Percentiles rank a stretch among this genome's conserved stretches.
These are phyloP conservation scores for Lepilemur ruficaudatus DNA, from an alignment of 2,797 vertebrate genomes.

Conservation along the genomic window DNA sequence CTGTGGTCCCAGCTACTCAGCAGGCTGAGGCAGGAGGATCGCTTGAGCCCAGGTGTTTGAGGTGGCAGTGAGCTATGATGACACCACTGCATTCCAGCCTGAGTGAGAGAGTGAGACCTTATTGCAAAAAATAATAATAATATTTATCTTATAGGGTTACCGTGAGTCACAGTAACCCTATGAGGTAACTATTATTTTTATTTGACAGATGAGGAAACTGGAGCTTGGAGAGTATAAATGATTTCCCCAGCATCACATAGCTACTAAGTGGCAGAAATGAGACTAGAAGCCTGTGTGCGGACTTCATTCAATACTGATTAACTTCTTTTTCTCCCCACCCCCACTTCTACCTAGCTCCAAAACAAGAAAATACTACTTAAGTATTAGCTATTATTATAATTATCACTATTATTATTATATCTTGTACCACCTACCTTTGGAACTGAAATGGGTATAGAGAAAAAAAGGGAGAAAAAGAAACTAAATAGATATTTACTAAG, in stretches of 20 bases:
- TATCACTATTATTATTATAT: neutral
- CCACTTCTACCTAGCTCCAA: neutral
- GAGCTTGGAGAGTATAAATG: neutral
- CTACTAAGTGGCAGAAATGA: slow-evolving; percentile 4
- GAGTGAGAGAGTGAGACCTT: neutral
- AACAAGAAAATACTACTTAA: slow-evolving; percentile 3
- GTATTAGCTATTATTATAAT: neutral
- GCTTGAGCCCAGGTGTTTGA: neutral
- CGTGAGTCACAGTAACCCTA: neutral
- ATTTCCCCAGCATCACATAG: neutral
- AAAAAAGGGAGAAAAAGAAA: neutral
- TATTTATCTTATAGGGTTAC: neutral
- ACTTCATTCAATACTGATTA: slow-evolving; percentile 25
- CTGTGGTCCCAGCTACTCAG: neutral
- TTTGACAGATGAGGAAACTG: slow-evolving; percentile 28
- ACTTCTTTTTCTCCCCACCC: neutral
- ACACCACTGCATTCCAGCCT: neutral
- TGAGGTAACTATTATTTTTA: neutral
- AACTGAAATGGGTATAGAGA: slow-evolving; percentile 3
- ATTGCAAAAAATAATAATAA: neutral
- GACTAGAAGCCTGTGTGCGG: neutral
- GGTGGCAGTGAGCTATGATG: neutral
- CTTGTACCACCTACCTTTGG: neutral
- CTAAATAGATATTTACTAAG: slow-evolving; percentile 33
- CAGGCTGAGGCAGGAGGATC: neutral